These are phyloP conservation scores for Girardinichthys multiradiatus DNA, from an alignment of 2,113 vertebrate species.

Conservation along the genomic window DNA sequence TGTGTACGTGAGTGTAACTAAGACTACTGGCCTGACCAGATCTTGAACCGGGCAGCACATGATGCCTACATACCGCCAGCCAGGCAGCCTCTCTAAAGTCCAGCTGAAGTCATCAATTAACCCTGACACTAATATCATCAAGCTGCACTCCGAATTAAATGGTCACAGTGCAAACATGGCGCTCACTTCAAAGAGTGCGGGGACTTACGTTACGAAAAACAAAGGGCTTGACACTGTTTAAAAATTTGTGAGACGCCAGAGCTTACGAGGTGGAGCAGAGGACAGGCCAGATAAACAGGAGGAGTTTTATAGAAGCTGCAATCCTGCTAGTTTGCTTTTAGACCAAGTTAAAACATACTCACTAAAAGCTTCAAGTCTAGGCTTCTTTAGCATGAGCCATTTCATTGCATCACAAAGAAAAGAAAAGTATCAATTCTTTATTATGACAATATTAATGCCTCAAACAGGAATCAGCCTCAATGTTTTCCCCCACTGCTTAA, in stretches of 20 bases:
- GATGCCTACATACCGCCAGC: constrained; percentile 63
- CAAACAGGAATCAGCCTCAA: neutral
- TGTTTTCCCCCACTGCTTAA: neutral
- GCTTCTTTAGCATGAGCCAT: neutral
- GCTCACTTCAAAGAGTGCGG: constrained; percentile 60
- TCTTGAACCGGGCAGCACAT: constrained; percentile 72
- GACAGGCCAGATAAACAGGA: constrained; percentile 43
- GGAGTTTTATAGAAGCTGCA: constrained; percentile 46
- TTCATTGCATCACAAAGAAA: neutral
- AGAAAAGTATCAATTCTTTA: too few relatives aligned
- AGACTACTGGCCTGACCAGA: constrained; percentile 68
- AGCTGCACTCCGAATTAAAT: constrained; percentile 57
- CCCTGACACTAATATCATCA: constrained; percentile 75
- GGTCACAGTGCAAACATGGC: constrained; percentile 68
- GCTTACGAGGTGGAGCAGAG: constrained; percentile 30
- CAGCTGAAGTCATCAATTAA: constrained; percentile 63
- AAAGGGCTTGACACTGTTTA: constrained; percentile 64
- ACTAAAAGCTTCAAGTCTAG: neutral
- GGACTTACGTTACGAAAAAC: constrained; percentile 61
- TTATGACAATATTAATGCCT: neutral
- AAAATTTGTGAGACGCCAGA: constrained; percentile 45
- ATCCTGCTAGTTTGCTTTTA: constrained; percentile 3
- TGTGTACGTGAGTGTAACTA: constrained; percentile 55
- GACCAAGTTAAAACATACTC: neutral
- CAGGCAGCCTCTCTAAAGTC: constrained; percentile 52